Evolutionary conservation across 2,888 invertebrate species (phyloP).

Genomic region (Pogonocherus hispidulus): DNA sequence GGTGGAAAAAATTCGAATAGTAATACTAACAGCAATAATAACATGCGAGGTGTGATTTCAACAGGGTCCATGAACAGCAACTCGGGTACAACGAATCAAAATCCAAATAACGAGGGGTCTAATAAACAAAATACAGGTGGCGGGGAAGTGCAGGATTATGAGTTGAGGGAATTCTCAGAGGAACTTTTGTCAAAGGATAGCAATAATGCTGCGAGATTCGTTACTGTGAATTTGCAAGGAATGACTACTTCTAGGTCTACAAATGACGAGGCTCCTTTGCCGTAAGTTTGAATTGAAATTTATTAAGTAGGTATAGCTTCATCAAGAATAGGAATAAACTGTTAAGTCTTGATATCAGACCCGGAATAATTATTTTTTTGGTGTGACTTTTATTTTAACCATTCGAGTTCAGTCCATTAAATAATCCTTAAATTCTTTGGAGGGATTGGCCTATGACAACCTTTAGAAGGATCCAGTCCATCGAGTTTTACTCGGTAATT

Average conservation of each 20-base stretch:
- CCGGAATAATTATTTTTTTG: too few species aligned
- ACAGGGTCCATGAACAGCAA: conserved; percentile 14
- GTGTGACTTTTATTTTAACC: too few species aligned
- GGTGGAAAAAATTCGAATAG: conserved; percentile 3
- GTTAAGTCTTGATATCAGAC: too few species aligned
- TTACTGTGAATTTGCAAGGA: conserved; percentile 82
- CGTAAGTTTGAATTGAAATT: conserved; percentile 73
- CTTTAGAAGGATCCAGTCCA: too few species aligned
- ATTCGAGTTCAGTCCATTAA: too few species aligned
- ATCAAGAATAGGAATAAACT: too few species aligned
- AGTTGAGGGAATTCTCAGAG: conserved; percentile 78
- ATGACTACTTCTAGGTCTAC: conserved; percentile 79
- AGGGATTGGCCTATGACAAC: too few species aligned
- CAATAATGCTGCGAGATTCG: conserved; percentile 80
- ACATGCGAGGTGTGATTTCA: not conserved
- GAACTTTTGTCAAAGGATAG: conserved; percentile 79
- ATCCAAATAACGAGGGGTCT: not conserved
- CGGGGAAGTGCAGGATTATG: conserved; percentile 55
- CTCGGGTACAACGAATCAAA: not conserved
- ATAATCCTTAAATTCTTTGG: too few species aligned
- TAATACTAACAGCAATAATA: conserved; percentile 20
- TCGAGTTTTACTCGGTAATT: too few species aligned
- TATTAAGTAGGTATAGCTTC: too few species aligned
- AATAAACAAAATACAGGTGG: not conserved
- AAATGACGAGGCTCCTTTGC: conserved; percentile 80